Evolutionary conservation across 2,797 vertebrate species (phyloP).

Genomic region (Poecile montanus): DNA sequence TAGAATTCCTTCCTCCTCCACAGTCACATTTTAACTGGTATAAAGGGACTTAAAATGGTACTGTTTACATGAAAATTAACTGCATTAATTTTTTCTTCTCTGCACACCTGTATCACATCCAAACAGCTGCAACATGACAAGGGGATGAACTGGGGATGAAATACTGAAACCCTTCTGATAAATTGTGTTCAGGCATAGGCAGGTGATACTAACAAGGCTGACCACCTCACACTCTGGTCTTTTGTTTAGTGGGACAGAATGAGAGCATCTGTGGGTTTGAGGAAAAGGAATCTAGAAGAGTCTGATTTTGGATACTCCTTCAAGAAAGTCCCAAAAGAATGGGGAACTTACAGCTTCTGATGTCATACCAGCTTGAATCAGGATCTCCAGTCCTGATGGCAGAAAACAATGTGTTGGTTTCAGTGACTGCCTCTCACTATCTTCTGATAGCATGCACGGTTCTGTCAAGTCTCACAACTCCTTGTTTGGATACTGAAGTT

Average conservation of each 20-base stretch:
- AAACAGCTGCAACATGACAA: neutral
- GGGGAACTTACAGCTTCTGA: neutral
- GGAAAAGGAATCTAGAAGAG: neutral
- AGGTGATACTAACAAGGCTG: neutral
- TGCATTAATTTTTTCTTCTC: slow-evolving; percentile 36
- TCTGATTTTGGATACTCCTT: neutral
- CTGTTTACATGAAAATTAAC: slow-evolving; percentile 42
- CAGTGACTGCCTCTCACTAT: neutral
- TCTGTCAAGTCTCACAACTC: neutral
- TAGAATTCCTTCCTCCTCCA: slow-evolving; percentile 29
- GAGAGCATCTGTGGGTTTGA: neutral
- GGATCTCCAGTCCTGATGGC: neutral
- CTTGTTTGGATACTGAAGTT: neutral
- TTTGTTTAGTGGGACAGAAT: neutral
- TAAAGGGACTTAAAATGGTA: slow-evolving; percentile 41
- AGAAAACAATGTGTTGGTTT: neutral
- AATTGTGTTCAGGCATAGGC: neutral
- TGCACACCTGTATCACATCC: slow-evolving; percentile 35
- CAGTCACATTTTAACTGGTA: slow-evolving; percentile 43
- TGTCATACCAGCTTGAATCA: neutral
- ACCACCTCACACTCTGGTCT: neutral
- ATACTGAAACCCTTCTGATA: neutral
- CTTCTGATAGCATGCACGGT: neutral
- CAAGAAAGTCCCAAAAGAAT: neutral
- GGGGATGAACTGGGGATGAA: neutral